Evolutionary conservation across 2,888 invertebrate species (phyloP).

Genomic region (Amblyjoppa fuscipennis): DNA sequence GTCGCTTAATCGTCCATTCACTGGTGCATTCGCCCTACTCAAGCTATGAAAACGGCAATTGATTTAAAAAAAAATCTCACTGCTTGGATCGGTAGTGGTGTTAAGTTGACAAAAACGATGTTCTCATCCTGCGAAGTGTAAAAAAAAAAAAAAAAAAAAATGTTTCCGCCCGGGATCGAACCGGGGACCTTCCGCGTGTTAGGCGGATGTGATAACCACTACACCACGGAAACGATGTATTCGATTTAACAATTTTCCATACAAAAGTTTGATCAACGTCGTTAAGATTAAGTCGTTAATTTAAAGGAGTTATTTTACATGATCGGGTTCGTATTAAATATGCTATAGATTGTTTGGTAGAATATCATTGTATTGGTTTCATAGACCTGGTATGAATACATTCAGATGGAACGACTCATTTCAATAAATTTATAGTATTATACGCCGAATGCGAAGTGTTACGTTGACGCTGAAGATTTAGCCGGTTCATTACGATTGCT

Average conservation of each 20-base stretch:
- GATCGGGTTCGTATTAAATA: too few species aligned
- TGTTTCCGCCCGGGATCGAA: slow-evolving; percentile 82
- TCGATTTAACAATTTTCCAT: too few species aligned
- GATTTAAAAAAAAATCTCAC: neutral
- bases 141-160: slow-evolving; percentile 55
- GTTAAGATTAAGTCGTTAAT: too few species aligned
- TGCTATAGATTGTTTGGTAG: neutral
- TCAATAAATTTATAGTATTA: neutral
- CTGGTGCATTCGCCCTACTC: too few species aligned
- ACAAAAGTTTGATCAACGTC: too few species aligned
- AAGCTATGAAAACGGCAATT: too few species aligned
- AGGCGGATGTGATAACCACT: slow-evolving; percentile 97
- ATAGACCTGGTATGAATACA: neutral
- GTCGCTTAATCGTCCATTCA: too few species aligned
- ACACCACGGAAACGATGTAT: slow-evolving; percentile 91
- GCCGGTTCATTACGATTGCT: neutral
- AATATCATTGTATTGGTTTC: neutral
- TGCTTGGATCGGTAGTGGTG: neutral
- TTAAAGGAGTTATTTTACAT: too few species aligned
- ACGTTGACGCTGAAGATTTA: neutral
- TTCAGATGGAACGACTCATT: neutral
- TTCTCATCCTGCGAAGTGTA: neutral
- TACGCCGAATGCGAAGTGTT: neutral
- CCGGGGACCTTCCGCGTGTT: slow-evolving; percentile 91
- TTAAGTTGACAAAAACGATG: neutral